These are phyloP conservation scores for Drosophila ambigua DNA, from an alignment of 1,140 invertebrate species.

Conservation along the genomic window DNA sequence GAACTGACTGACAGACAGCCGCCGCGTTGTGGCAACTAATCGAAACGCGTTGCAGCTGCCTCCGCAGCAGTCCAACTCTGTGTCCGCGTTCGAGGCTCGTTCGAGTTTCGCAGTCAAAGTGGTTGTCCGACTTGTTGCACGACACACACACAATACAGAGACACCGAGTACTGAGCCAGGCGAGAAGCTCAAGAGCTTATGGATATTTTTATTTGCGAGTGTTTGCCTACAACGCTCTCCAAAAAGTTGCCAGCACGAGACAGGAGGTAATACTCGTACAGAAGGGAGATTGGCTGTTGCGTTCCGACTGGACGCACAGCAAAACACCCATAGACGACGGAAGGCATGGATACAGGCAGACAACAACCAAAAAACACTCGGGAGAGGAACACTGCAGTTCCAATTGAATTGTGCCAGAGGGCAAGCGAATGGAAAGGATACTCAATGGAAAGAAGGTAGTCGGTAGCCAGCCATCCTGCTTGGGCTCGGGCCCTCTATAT, in stretches of 20 bases:
- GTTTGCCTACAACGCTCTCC: constrained; percentile 72
- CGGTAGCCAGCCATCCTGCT: constrained; percentile 14
- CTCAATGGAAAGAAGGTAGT: constrained; percentile 43
- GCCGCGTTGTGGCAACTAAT: constrained; percentile 70
- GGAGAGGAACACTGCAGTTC: constrained; percentile 8
- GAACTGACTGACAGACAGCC: constrained; percentile 53
- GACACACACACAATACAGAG: constrained; percentile 31
- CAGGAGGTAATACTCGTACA: not conserved
- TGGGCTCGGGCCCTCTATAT: constrained; percentile 53
- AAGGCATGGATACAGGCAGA: constrained; percentile 56
- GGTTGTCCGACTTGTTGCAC: constrained; percentile 76
- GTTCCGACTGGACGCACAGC: constrained; percentile 78
- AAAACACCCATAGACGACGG: constrained; percentile 59
- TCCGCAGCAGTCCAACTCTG: constrained; percentile 24
- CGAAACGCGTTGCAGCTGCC: constrained; percentile 81
- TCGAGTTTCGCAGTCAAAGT: constrained; percentile 62
- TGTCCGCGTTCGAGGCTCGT: constrained; percentile 4
- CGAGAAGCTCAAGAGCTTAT: constrained; percentile 49
- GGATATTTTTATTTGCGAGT: constrained; percentile 78
- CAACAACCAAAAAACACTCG: constrained; percentile 29
- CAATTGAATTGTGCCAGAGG: constrained; percentile 60
- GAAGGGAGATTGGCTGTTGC: constrained; percentile 43
- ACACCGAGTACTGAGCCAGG: constrained; percentile 1
- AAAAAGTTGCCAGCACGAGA: constrained; percentile 60
- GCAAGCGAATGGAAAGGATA: constrained; percentile 59